Base-by-base conservation (phyloP, 30 jellyfish, hydroid and myxozoan genomes). In the Aurelia coerulea region DNA sequence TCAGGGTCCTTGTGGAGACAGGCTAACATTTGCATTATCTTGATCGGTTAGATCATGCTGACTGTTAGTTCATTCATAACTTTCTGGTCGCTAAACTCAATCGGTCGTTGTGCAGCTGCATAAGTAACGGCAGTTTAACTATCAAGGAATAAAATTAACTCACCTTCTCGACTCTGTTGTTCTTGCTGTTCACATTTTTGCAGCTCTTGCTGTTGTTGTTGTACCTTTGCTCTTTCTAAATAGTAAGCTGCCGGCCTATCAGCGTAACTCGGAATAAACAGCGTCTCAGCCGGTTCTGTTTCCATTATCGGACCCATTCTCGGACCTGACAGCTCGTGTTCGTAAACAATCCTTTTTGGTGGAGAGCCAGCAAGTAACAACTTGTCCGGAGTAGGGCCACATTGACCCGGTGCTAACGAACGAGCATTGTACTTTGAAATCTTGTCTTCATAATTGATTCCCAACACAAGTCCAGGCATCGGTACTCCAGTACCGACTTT, bases 401-500 rank as follows among this genome's bases (percentile, higher is more conserved):
- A 64, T 56, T 84, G 95, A 10, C 95, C 95, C 5, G 97, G 97
- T 0, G 98, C 97, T 5, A 88, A 76, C 23, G 98, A 93, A 6
- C 97, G 92, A 53, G 60, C 66, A 65, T 90, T 95, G 62, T 62
- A 95, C 59, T 74, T 78, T 10, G 96, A 81, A 4, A 95, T 95
- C 51, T 86, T 85, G 68, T 89, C 97, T 69, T 85, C 97, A 46
- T 68, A 89, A 53, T 82, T 88, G 5, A 83, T 94, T 1, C 97
- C 95, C 60, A 84, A 79, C 12, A 75, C 96, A 35, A 95, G 90
- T 4, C 99, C 99, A 33, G 99, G 97, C 90, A 95, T 65, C 50
- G 99, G 97, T 2, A 89, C 95, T 9, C 97, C 99, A n/a, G 92
- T 85, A 17, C 90, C 91, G 32, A 88, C 96, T 88, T 79, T 83